Conservation (phyloP, 2,113 vertebrate genomes). For the Saccopteryx bilineata region DNA sequence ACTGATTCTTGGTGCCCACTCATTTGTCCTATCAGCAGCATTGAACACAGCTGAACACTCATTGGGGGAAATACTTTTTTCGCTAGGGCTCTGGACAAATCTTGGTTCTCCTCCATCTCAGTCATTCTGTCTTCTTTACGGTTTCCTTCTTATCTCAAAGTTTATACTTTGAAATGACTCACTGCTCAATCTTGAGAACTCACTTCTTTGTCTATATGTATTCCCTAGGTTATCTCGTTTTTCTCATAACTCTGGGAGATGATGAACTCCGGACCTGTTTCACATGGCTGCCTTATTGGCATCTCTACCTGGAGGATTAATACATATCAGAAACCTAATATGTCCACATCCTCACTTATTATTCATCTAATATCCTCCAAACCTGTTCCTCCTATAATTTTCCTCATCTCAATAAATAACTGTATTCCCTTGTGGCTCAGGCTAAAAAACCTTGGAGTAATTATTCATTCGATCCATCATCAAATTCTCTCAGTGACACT, state of each 20-base stretch:
- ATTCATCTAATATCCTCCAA: background rate
- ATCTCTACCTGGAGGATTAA: background rate
- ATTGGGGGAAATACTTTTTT: background rate
- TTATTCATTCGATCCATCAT: background rate
- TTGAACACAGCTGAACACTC: background rate
- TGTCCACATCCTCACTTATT: background rate
- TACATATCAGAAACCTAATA: background rate
- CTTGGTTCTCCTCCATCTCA: background rate
- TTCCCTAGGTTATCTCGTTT: background rate
- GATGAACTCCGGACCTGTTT: background rate
- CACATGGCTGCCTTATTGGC: background rate
- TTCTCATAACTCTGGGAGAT: background rate
- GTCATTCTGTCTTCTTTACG: background rate
- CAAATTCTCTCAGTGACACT: background rate
- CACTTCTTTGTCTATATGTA: background rate
- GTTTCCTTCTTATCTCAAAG: background rate
- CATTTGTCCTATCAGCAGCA: background rate
- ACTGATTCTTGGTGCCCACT: background rate
- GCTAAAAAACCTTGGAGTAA: background rate
- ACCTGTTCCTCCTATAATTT: background rate
- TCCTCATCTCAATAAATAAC: background rate
- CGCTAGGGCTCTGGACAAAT: background rate
- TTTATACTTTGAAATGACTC: background rate
- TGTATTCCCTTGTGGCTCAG: background rate
- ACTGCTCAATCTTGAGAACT: background rate